phyloP scores from a whole-genome alignment of 2,113 vertebrate species.

The Puntigrus tetrazona region DNA sequence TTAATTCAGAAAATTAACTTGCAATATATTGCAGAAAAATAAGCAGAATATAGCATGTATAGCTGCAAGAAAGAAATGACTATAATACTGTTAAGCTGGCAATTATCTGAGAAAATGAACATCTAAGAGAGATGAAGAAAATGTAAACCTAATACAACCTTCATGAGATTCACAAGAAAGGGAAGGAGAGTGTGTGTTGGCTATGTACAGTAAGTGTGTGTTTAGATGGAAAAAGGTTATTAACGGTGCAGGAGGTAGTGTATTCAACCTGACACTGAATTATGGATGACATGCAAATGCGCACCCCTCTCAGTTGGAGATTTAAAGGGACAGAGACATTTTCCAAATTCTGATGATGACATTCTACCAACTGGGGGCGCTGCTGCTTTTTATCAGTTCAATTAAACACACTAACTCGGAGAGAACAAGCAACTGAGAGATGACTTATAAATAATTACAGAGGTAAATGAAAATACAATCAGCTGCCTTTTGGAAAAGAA shows the following conservation, averaged over 20 bases:
- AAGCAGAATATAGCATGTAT: too few species aligned
- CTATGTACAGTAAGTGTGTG: not conserved
- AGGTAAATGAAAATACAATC: constrained; percentile 1
- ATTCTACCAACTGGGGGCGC: constrained; percentile 41
- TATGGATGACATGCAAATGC: constrained; percentile 51
- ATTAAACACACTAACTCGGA: not conserved
- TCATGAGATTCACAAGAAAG: not conserved
- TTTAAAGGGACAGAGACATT: not conserved
- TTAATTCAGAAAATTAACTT: too few species aligned
- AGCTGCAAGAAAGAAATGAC: too few species aligned
- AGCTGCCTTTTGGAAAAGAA: not conserved
- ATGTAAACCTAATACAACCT: not conserved
- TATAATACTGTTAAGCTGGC: not conserved
- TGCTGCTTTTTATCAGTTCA: constrained; percentile 5
- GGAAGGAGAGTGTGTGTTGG: constrained; percentile 5
- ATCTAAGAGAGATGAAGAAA: not conserved
- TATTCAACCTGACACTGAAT: constrained; percentile 36
- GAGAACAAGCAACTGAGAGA: not conserved
- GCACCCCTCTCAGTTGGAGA: not conserved
- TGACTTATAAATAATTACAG: not conserved
- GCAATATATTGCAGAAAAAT: too few species aligned
- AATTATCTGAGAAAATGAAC: not conserved
- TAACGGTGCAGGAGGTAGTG: constrained; percentile 1
- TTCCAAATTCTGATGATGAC: not conserved
- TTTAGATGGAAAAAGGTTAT: constrained; percentile 44